Conservation (phyloP, 2,888 invertebrate genomes). For the Drosophila borborema region DNA sequence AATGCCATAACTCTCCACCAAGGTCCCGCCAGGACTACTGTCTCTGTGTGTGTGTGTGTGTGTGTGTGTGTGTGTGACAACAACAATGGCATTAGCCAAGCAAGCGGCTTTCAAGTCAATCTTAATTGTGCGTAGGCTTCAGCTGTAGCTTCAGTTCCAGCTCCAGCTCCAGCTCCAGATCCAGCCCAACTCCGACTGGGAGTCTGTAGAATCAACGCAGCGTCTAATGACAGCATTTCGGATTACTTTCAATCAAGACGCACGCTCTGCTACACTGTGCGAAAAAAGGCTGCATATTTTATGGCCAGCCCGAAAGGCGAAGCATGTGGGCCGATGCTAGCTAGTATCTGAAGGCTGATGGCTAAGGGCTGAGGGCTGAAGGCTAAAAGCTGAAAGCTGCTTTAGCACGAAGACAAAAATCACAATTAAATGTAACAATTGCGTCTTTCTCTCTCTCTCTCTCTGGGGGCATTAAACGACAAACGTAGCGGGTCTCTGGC, state of each 20-base stretch:
- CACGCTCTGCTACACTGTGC: constrained; percentile 26
- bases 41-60: constrained; percentile 1
- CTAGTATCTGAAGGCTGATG: constrained; percentile 16
- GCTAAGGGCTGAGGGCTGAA: constrained; percentile 20
- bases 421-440: constrained; percentile 81
- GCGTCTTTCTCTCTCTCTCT: constrained; percentile 74
- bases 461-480: constrained; percentile 73
- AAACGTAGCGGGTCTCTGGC: constrained; percentile 43
- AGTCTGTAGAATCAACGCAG: constrained; percentile 23
- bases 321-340: constrained; percentile 14
- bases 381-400: constrained; percentile 40
- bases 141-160: not conserved
- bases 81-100: constrained; percentile 60
- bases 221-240: constrained; percentile 65
- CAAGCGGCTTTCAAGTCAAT: constrained; percentile 70
- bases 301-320: constrained; percentile 23
- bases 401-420: constrained; percentile 68
- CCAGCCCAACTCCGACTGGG: not conserved
- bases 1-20: constrained; percentile 65
- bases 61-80: constrained; percentile 5
- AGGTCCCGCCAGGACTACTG: constrained; percentile 8
- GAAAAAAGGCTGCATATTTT: constrained; percentile 68
- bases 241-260: constrained; percentile 72
- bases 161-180: not conserved
- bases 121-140: constrained; percentile 66